Percentiles rank a stretch among this genome's conserved stretches.
phyloP scores from a whole-genome alignment of 2,888 invertebrate genomes.

The Salticus scenicus region DNA sequence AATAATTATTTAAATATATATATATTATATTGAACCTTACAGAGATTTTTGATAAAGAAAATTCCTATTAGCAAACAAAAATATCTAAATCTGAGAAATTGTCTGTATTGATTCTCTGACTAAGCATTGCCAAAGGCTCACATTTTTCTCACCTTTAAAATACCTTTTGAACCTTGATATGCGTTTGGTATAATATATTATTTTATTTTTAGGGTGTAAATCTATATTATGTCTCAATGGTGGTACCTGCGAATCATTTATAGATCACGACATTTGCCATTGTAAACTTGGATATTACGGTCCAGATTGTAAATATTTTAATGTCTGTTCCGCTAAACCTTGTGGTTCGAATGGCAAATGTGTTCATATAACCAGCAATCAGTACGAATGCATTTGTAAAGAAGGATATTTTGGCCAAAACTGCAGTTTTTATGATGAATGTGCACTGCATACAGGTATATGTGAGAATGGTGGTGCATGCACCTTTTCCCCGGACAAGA shows the following conservation, averaged over 20 bases:
- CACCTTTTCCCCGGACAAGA: slow-evolving; percentile 32
- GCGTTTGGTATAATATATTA: too few species aligned
- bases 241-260: slow-evolving; percentile 52
- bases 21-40: too few species aligned
- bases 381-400: slow-evolving; percentile 63
- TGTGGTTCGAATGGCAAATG: slow-evolving; percentile 69
- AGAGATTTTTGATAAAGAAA: too few species aligned
- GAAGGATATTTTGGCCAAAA: slow-evolving; percentile 59
- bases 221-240: slow-evolving; percentile 27
- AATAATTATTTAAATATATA: too few species aligned
- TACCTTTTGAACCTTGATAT: too few species aligned
- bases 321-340: slow-evolving; percentile 66
- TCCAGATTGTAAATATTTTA: slow-evolving; percentile 50
- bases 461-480: slow-evolving; percentile 70
- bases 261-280: slow-evolving; percentile 55
- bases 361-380: slow-evolving; percentile 57
- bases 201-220: slow-evolving; percentile 63
- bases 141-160: too few species aligned
- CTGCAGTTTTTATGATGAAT: slow-evolving; percentile 65
- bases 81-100: too few species aligned
- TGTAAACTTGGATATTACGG: slow-evolving; percentile 69
- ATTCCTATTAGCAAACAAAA: too few species aligned
- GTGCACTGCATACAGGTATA: slow-evolving; percentile 34
- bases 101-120: too few species aligned
- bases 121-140: too few species aligned